Evolutionary conservation across 2,888 invertebrate genomes (phyloP).

Genomic region (Scaptomyza caliginosa): DNA sequence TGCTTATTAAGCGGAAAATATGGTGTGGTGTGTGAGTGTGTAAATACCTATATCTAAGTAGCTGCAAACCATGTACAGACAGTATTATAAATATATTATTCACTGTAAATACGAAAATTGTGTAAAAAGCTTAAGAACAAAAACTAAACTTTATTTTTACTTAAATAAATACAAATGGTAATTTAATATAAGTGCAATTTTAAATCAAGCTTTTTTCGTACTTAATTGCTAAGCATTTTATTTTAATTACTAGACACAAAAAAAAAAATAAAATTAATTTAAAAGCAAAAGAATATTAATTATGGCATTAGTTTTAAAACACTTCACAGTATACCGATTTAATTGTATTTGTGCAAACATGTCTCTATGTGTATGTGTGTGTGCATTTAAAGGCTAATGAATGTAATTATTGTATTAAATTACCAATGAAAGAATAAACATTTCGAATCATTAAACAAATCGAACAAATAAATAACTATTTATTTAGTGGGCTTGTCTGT

Average conservation of each 20-base stretch:
- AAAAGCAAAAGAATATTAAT: conserved; percentile 61
- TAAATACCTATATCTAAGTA: not conserved
- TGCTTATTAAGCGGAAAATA: conserved; percentile 23
- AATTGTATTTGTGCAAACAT: conserved; percentile 29
- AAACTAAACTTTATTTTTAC: not conserved
- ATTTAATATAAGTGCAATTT: conserved; percentile 14
- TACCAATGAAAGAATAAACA: conserved; percentile 59
- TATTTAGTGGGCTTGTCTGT: conserved; percentile 10
- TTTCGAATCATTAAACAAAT: conserved; percentile 68
- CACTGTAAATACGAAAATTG: too few relatives aligned
- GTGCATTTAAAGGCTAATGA: conserved; percentile 64
- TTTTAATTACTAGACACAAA: conserved; percentile 37
- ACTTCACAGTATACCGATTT: conserved; percentile 26
- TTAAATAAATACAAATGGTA: conserved; percentile 2
- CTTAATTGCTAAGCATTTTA: conserved; percentile 22
- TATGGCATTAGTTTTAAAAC: conserved; percentile 51
- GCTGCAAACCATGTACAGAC: conserved; percentile 61
- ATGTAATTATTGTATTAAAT: conserved; percentile 69
- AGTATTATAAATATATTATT: conserved; percentile 62
- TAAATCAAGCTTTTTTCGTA: conserved; percentile 17
- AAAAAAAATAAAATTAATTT: conserved; percentile 60
- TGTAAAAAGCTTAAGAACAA: not conserved
- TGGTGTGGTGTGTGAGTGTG: conserved; percentile 13
- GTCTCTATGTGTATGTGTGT: conserved; percentile 7
- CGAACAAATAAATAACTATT: conserved; percentile 19